A percentile compares a stretch with the other conserved stretches of the same genome.
These are phyloP conservation scores for Dryococelus australis DNA, from an alignment of 2,888 invertebrate genomes.

Conservation along the genomic window DNA sequence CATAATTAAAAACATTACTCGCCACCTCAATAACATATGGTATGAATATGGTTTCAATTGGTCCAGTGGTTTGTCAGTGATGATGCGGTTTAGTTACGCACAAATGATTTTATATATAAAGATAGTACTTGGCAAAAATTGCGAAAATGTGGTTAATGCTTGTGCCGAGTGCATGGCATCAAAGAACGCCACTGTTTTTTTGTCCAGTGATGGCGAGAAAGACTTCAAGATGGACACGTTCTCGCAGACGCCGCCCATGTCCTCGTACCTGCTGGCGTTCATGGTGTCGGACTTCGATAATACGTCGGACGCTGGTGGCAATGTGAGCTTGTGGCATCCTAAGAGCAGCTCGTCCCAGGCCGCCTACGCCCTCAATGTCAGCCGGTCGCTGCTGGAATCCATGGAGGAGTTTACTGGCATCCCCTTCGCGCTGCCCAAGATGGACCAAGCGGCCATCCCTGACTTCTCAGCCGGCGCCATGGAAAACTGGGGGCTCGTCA, in stretches of 20 bases:
- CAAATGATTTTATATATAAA: no score
- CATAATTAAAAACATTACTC: no score
- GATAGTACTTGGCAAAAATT: no score
- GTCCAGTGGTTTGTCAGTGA: no score
- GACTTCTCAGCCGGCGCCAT: constrained; percentile 57
- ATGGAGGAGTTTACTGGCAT: constrained; percentile 58
- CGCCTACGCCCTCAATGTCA: constrained; percentile 59
- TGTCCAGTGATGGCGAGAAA: not conserved
- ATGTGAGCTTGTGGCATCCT: constrained; percentile 36
- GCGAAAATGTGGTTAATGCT: no score
- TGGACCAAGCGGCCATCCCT: constrained; percentile 59
- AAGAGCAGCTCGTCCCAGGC: constrained; percentile 52
- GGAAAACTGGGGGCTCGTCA: constrained; percentile 83
- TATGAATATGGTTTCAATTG: no score
- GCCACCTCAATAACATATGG: no score
- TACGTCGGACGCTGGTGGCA: not conserved
- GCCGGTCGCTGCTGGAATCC: constrained; percentile 51
- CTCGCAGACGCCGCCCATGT: constrained; percentile 68
- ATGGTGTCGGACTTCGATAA: constrained; percentile 50
- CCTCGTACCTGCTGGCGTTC: constrained; percentile 66
- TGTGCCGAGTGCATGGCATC: no score
- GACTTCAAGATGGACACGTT: constrained; percentile 11
- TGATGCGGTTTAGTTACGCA: no score
- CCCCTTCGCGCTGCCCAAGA: constrained; percentile 57
- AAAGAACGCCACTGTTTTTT: no score